Evolutionary conservation across 2,797 vertebrate genomes (phyloP).

Genomic region (Nyctibius grandis): DNA sequence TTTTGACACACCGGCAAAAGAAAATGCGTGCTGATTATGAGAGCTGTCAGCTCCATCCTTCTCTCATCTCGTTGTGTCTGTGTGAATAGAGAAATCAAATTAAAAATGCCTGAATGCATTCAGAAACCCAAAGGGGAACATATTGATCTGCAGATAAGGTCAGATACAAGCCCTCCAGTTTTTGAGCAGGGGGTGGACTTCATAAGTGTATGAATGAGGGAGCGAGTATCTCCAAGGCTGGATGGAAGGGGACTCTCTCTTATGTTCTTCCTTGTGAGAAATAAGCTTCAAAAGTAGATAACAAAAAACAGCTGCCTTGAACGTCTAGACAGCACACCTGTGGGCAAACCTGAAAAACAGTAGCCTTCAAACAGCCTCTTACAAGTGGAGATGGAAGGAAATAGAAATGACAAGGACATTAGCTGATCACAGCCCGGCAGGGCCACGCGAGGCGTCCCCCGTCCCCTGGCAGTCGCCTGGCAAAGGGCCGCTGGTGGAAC

Average conservation of each 20-base stretch:
- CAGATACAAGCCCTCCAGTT: not conserved
- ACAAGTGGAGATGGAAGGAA: not conserved
- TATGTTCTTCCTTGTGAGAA: not conserved
- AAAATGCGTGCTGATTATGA: conserved; percentile 41
- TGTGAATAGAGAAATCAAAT: conserved; percentile 56
- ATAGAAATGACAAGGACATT: not conserved
- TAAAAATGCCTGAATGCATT: conserved; percentile 17
- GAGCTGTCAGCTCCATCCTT: conserved; percentile 29
- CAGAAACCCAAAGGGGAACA: not conserved
- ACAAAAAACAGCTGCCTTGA: not conserved
- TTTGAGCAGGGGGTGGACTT: not conserved
- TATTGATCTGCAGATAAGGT: conserved; percentile 1
- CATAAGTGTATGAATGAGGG: not conserved
- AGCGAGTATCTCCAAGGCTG: not conserved
- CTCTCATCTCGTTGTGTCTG: not conserved
- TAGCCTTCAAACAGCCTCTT: not conserved
- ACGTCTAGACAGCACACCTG: not conserved
- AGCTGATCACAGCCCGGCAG: not conserved
- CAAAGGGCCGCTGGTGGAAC: not conserved
- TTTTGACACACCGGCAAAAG: not conserved
- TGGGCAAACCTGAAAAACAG: not conserved
- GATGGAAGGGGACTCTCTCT: not conserved
- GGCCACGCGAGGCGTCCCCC: fast-evolving
- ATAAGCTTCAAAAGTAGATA: not conserved
- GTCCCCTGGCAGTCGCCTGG: not conserved